phyloP scores from a whole-genome alignment of 1,140 invertebrate genomes.

The Bombus picipes region DNA sequence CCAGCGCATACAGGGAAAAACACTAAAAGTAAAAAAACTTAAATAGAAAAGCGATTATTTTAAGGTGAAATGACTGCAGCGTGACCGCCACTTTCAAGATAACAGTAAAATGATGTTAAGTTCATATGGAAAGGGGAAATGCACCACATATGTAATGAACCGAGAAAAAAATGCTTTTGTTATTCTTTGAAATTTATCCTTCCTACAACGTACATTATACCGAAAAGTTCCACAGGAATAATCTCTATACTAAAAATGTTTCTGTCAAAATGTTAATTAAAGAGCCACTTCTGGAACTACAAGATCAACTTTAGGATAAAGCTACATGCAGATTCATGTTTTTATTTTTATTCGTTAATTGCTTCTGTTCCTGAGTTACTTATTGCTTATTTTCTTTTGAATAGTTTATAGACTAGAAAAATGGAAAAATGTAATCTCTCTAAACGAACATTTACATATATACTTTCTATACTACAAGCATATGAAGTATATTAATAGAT shows the following conservation, averaged over 20 bases:
- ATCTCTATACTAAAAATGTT: not conserved
- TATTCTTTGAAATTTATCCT: slow-evolving; percentile 41
- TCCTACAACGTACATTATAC: not conserved
- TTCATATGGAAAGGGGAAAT: slow-evolving; percentile 31
- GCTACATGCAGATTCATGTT: not conserved
- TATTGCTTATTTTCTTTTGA: too few species aligned
- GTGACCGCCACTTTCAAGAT: slow-evolving; percentile 27
- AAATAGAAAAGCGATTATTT: slow-evolving; percentile 27
- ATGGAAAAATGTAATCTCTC: too few species aligned
- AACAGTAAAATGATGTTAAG: slow-evolving; percentile 31
- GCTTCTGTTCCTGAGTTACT: too few species aligned
- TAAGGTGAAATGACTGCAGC: not conserved
- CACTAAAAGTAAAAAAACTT: not conserved
- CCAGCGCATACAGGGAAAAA: not conserved
- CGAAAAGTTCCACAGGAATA: slow-evolving; percentile 2
- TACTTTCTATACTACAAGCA: too few species aligned
- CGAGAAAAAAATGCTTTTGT: slow-evolving; percentile 32
- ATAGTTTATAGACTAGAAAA: too few species aligned
- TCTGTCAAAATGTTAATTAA: slow-evolving; percentile 13
- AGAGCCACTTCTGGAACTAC: not conserved
- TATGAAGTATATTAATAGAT: too few species aligned
- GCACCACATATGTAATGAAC: slow-evolving; percentile 44
- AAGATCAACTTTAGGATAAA: not conserved
- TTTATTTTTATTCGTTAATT: not conserved
- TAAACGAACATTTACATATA: too few species aligned